Conservation (phyloP, 2,797 vertebrate species). For the Hippocampus kuda region DNA sequence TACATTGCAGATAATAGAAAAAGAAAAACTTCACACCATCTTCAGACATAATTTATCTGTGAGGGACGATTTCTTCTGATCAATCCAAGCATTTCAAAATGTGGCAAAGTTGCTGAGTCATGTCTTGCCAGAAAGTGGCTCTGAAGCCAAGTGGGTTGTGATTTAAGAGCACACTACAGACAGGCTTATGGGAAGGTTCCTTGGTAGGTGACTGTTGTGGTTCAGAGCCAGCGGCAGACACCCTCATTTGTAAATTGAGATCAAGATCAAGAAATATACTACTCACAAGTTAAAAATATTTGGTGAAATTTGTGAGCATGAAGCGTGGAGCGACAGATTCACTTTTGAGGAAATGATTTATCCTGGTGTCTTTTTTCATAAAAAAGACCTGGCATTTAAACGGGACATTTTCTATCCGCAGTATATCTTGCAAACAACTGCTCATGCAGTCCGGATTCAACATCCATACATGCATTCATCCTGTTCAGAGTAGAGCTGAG, state of each 20-base stretch:
- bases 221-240: slow-evolving; percentile 38
- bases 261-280: no score
- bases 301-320: no score
- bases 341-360: no score
- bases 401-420: no score
- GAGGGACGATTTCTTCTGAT: not conserved
- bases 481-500: no score
- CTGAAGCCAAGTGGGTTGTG: slow-evolving; percentile 29
- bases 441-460: no score
- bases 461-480: no score
- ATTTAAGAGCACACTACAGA: slow-evolving; percentile 53
- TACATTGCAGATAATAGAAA: not conserved
- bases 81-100: slow-evolving; percentile 10
- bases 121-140: slow-evolving; percentile 8
- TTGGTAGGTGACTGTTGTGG: slow-evolving; percentile 47
- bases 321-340: no score
- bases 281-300: no score
- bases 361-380: no score
- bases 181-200: slow-evolving; percentile 45
- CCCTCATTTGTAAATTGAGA: slow-evolving; percentile 22
- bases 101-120: slow-evolving; percentile 15
- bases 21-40: not conserved
- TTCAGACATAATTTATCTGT: not conserved
- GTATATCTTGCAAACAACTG: no score
- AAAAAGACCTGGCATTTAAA: no score